Base-by-base conservation (phyloP, 2,113 vertebrate genomes). In the Chaetodon auriga region DNA sequence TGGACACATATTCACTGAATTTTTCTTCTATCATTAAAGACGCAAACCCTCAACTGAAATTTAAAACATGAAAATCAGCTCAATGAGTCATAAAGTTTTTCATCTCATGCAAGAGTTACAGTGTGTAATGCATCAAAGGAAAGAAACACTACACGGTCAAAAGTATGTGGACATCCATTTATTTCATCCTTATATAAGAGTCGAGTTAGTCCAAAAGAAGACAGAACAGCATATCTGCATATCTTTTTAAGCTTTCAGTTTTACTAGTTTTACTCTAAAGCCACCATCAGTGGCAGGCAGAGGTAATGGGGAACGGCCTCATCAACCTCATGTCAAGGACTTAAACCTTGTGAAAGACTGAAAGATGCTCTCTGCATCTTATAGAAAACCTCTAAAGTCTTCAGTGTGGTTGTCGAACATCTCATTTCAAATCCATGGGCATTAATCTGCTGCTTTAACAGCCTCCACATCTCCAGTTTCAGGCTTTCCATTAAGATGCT, bases 361-460 rank as follows among this genome's bases (percentile, higher is more conserved):
- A 30, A 30, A 30, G 3, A 15, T 30, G 4, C 9, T 69, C 36
- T 38, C 19, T 23, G 13, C 8, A 36, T 58, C 43, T 38, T 36
- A 25, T 4, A 19, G 46, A 77, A 7, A 66, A n/a, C 3, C 23
- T 68, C 13, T 19, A 35, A 45, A 30, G 30, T 51, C 21, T 45
- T 4, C 5, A 2, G 10, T 18, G 51, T 69, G 58, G 13, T 36
- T 15, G 46, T 23, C 65, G 53, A 2, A 35, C 18, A 64, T 45
- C 46, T 80, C 16, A 21, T 54, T 73, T 16, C 23, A 72, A 78
- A 78, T 1, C 19, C 13, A 63, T 18, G 5, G n/a, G 18, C 4
- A 61, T 45, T 73, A 72, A 87, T 80, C 57, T 68, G 46, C 55
- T 16, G 13, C 66, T 41, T 2, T 30, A 82, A 75, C 55, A 49